These are phyloP conservation scores for Suillia variegata DNA, from an alignment of 2,888 invertebrate species.

Conservation along the genomic window DNA sequence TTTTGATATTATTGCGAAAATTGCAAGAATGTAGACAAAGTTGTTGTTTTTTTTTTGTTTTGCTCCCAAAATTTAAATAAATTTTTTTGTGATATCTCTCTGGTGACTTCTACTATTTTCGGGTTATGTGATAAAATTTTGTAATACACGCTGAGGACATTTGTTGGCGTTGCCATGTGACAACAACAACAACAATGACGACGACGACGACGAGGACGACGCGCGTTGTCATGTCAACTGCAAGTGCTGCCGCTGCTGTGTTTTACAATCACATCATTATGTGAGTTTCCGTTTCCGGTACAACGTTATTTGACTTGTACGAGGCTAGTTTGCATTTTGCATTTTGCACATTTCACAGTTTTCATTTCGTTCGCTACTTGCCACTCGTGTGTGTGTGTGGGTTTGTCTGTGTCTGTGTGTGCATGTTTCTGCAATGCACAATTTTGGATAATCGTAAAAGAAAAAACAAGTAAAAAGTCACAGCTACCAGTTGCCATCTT, in stretches of 20 bases:
- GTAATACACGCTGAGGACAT: not conserved
- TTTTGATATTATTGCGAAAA: no score
- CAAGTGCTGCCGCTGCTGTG: not conserved
- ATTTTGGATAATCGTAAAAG: no score
- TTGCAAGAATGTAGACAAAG: not conserved
- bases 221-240: not conserved
- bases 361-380: no score
- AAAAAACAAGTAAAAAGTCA: not conserved
- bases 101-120: not conserved
- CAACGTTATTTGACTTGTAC: not conserved
- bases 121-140: not conserved
- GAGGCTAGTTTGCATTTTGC: not conserved
- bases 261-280: not conserved
- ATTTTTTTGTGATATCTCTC: slow-evolving; percentile 14
- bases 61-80: no score
- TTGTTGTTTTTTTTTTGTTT: slow-evolving; percentile 45
- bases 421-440: no score
- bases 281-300: slow-evolving; percentile 3
- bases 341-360: no score
- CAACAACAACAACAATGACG: no score
- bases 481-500: not conserved
- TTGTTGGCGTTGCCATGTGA: not conserved
- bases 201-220: not conserved
- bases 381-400: no score
- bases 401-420: no score